These are phyloP conservation scores for Muscicapa adusta DNA, from an alignment of 2,113 vertebrate genomes.

Conservation along the genomic window DNA sequence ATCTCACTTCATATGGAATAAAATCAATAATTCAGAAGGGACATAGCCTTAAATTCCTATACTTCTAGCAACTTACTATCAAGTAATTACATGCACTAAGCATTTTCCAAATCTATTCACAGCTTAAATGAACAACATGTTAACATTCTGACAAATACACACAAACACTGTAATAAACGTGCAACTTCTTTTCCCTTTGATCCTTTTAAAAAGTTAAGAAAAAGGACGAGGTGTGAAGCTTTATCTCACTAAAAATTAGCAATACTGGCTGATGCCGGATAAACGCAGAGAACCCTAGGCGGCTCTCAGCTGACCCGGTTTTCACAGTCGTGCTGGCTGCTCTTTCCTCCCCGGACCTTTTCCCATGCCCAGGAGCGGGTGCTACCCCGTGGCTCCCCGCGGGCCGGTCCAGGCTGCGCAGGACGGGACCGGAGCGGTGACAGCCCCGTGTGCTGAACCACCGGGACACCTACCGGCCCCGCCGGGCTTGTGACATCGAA, in stretches of 20 bases:
- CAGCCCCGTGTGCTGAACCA: background rate
- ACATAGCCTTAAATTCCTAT: background rate
- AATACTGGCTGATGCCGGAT: background rate
- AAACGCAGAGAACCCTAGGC: background rate
- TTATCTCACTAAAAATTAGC: background rate
- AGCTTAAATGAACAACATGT: background rate
- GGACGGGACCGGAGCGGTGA: accelerated
- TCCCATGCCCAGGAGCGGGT: accelerated
- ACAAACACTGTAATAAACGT: background rate
- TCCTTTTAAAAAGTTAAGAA: background rate
- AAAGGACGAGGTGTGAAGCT: background rate
- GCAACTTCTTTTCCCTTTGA: background rate
- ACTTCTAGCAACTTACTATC: background rate
- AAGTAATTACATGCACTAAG: background rate
- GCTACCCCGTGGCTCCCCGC: accelerated
- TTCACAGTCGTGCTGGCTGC: background rate
- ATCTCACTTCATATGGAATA: background rate
- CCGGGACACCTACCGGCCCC: conserved; percentile 14
- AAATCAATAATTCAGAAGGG: background rate
- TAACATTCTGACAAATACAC: accelerated
- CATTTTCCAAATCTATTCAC: background rate
- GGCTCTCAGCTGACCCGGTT: background rate
- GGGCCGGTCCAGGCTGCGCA: background rate
- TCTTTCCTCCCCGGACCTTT: background rate
- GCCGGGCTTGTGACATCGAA: background rate